Evolutionary conservation across 1,140 invertebrate species (phyloP).

Genomic region (Lasaia peninsularis): DNA sequence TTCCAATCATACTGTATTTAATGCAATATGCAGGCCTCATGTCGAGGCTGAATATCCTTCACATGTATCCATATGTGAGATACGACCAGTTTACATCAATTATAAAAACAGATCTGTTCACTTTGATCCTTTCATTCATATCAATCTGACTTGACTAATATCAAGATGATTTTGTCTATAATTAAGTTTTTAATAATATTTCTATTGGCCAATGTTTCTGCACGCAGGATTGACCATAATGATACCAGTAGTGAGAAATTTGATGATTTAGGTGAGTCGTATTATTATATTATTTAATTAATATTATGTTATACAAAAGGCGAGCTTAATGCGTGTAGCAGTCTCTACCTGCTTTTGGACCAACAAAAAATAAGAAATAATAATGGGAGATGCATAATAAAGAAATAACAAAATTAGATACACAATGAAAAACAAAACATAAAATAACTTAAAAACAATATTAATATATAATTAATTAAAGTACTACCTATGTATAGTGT

Average conservation of each 20-base stretch:
- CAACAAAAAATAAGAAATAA: no score
- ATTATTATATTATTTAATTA: no score
- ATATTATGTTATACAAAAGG: no score
- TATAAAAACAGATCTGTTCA: slow-evolving; percentile 53
- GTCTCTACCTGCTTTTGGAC: no score
- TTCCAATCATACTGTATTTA: slow-evolving; percentile 18
- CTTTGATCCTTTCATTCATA: slow-evolving; percentile 40
- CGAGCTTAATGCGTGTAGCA: no score
- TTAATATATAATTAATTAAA: no score
- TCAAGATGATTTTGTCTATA: slow-evolving; percentile 33
- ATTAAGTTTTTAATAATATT: slow-evolving; percentile 29
- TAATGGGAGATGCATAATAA: no score
- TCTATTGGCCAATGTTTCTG: slow-evolving; percentile 21
- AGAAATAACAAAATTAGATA: no score
- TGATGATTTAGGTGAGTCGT: slow-evolving; percentile 31
- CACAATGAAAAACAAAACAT: no score
- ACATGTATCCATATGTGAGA: slow-evolving; percentile 43
- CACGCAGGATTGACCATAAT: slow-evolving; percentile 28
- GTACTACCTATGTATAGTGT: no score
- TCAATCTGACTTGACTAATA: slow-evolving; percentile 34
- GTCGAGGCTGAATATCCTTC: slow-evolving; percentile 45
- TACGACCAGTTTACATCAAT: slow-evolving; percentile 41
- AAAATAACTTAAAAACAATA: no score
- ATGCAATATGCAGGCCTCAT: slow-evolving; percentile 45
- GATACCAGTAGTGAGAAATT: slow-evolving; percentile 26